Evolutionary conservation across 2,888 invertebrate genomes (phyloP).

Genomic region (Schizaphis graminum): DNA sequence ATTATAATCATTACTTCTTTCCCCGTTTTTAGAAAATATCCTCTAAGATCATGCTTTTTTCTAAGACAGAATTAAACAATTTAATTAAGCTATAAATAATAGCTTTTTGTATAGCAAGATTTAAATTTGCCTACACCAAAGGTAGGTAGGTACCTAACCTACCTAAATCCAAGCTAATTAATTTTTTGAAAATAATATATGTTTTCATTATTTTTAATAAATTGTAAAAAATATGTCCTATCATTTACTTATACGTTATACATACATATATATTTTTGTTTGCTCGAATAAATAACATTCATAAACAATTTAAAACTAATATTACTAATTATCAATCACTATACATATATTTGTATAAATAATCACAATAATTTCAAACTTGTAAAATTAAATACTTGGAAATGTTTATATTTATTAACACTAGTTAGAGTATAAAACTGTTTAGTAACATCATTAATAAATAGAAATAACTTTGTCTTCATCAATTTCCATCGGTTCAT

Average conservation of each 20-base stretch:
- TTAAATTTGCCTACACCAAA: too few relatives aligned
- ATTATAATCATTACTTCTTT: too few relatives aligned
- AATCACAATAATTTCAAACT: background rate
- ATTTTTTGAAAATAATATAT: too few relatives aligned
- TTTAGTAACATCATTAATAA: background rate
- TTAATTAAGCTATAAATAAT: too few relatives aligned
- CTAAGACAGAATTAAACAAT: too few relatives aligned
- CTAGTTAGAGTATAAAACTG: background rate
- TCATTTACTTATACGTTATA: background rate
- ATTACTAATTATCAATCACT: background rate
- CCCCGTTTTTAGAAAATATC: too few relatives aligned
- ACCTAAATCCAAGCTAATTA: too few relatives aligned
- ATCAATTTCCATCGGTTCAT: constrained; percentile 45
- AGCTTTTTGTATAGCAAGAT: too few relatives aligned
- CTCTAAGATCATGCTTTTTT: too few relatives aligned
- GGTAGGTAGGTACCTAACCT: too few relatives aligned
- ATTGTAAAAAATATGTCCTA: background rate
- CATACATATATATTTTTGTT: background rate
- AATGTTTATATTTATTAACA: constrained; percentile 45
- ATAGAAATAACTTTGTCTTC: constrained; percentile 23
- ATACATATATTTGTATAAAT: background rate
- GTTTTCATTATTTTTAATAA: too few relatives aligned
- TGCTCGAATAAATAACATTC: background rate
- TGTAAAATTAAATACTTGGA: background rate
- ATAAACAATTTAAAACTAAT: background rate